Base-by-base conservation (phyloP, 2,113 vertebrate genomes). In the Hippocampus barbouri region DNA sequence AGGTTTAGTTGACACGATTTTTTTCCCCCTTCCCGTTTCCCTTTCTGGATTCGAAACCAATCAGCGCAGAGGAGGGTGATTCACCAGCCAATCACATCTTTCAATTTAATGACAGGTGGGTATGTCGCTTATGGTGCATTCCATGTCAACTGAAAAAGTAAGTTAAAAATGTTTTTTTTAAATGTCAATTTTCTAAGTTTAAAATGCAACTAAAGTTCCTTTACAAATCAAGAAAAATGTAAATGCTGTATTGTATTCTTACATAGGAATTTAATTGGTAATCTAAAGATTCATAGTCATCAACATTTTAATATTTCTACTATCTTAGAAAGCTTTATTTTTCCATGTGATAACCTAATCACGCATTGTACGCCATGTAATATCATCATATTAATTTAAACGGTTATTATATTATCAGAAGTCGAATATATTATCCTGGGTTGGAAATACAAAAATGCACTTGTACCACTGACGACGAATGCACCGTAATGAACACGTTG, bases 11-110 rank as follows among this genome's bases (percentile, higher is more conserved):
- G 73, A 85, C 78, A 71, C 67, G 81, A 68, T 68, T 78, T 75
- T 75, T 74, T 62, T 49, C 78, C 74, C 75, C 81, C 91, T 91
- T 90, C 89, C 88, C 81, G 91, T 92, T 92, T 82, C 72, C 20
- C 30, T 40, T 41, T 74, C 69, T 76, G 63, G 25, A 60, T 38
- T 77, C 8, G 2, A 66, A 86, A 68, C 92, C 92, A 93, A 92
- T 92, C 78, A 66, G 34, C 16, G 43, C 8, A n/a, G 38, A 10
- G 72, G 6, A 72, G 23, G 47, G 72, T 23, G 69, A 54, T 47
- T 43, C 56, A 72, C 40, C 65, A 85, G 84, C 89, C 83, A 91
- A 91, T 91, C 79, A 84, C 23, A 72, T 68, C 2, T 21, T 6
- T 2, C 43, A 5, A 23, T 5, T 0, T 2, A 16, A 20, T 49